Evolutionary conservation across 2,797 vertebrate species (phyloP), one percentile per base, ranked within the genome.

Genomic region (Holocentrus rufus): DNA sequence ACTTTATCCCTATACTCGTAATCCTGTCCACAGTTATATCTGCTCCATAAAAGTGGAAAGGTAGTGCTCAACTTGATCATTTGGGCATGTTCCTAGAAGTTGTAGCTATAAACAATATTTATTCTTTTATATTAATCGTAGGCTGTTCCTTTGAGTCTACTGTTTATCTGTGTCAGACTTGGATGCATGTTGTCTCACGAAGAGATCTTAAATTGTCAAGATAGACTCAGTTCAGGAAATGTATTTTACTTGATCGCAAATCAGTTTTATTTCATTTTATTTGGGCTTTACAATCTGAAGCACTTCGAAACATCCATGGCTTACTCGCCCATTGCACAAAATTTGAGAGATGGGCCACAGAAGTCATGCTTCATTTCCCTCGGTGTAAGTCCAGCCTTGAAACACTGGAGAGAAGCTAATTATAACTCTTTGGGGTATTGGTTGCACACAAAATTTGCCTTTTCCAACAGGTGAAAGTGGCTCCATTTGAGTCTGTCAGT

Each of bases 281-380:
- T 10, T 23, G 50, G 8, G 2, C 50, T 18, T 22, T 53, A 10
- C n/a, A 54, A 23, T 50, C 2, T 50, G 9, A 25, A 54, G 56
- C 75, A 72, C 66, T 77, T 69, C 56, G 22, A 52, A 58, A 31
- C 22, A n/a, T 15, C 36, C 5, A 3, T 3, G 31, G 7, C 31
- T 42, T 44, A 18, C 49, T 44, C 18, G 46, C 42, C 20, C 30
- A 3, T 23, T 49, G 5, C 15, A 9, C 34, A 58, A 34, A 44
- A 25, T 57, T 4, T 9, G 54, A 73, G 42, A 18, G 57, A 23
- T 47, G 20, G 27, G 49, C 3, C 9, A 56, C 4, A 39, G 60
- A 65, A 22, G 44, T 23, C 11, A 6, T 22, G 55, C 39, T 55
- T 67, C 39, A 17, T 17, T 66, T 20, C 22, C n/a, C 46, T 47